Evolutionary conservation across 2,797 vertebrate species (phyloP), one percentile per base, ranked within the genome.

Genomic region (Corythornis leucogaster): DNA sequence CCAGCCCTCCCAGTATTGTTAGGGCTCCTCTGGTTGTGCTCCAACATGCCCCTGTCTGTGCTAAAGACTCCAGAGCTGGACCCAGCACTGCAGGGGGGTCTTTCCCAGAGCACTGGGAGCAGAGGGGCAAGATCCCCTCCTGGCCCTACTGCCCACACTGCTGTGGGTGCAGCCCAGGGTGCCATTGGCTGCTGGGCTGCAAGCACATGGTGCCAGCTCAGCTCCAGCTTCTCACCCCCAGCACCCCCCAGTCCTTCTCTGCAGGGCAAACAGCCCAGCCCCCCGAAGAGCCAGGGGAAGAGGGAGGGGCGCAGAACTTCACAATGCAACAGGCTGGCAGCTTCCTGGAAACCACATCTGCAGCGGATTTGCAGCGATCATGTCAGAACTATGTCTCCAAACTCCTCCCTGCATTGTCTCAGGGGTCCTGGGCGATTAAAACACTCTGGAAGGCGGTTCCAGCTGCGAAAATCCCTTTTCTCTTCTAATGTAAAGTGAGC

Each of bases 271-370:
- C 0, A 54, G 35, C 73, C 46, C 35, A 19, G 22, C 48, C 40
- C 68, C 15, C 13, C 1, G 11, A 22, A 54, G 40, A 80, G 43
- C 15, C 4, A 11, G 20, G 68, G 89, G 78, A 76, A 88, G 66
- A 96, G 93, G 90, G 79, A 92, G 88, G 3, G 66, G 85, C 14
- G 1, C 40, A 1, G 61, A 22, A 66, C 92, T 45, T 53, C 81
- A 89, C 95, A 87, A 91, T 70, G 12, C 71, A 73, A 40, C 14
- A 9, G 12, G 63, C 73, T 8, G 22, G 68, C 20, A 35, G 83
- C 91, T 93, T 94, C 92, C 93, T 90, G 87, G 81, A 94, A 93
- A 92, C 80, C 92, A 93, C 87, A 94, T 89, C 90, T 92, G 93
- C 93, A 85, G 81, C 38, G 80, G 92, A 92, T 96, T 94, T 94